These are phyloP conservation scores for Sakesphorus luctuosus DNA, from an alignment of 2,113 vertebrate species.

Conservation along the genomic window DNA sequence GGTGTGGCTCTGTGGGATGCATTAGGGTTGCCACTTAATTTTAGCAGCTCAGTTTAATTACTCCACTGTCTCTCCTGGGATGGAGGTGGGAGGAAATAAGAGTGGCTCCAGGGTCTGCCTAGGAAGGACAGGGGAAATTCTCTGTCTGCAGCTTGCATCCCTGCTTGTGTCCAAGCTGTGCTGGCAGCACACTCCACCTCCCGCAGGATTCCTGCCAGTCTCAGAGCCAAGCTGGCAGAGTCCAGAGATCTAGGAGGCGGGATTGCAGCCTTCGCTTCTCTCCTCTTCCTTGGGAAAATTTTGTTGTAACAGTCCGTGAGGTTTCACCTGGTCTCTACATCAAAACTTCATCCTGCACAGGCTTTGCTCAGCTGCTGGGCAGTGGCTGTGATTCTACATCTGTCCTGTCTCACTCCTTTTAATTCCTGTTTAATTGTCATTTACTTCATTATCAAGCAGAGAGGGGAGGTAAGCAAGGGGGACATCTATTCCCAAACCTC, in stretches of 20 bases:
- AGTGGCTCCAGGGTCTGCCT: not conserved
- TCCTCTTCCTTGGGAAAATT: not conserved
- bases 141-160: not conserved
- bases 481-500: not conserved
- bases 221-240: not conserved
- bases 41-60: not conserved
- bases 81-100: not conserved
- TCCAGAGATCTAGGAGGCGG: not conserved
- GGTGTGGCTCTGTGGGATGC: not conserved
- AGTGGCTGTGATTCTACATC: not conserved
- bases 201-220: not conserved
- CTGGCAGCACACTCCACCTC: not conserved
- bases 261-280: not conserved
- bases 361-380: not conserved
- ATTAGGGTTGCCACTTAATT: not conserved
- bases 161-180: not conserved
- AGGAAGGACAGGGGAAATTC: not conserved
- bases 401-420: not conserved
- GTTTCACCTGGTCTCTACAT: not conserved
- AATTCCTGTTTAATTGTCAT: not conserved
- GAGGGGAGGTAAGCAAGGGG: not conserved
- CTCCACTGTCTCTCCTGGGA: not conserved
- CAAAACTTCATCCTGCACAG: fast-evolving
- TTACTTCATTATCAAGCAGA: not conserved
- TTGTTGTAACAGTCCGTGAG: not conserved